A percentile compares a stretch with the other conserved stretches of the same genome.
Conservation (phyloP, 1,140 invertebrate species). For the Panulirus ornatus region DNA sequence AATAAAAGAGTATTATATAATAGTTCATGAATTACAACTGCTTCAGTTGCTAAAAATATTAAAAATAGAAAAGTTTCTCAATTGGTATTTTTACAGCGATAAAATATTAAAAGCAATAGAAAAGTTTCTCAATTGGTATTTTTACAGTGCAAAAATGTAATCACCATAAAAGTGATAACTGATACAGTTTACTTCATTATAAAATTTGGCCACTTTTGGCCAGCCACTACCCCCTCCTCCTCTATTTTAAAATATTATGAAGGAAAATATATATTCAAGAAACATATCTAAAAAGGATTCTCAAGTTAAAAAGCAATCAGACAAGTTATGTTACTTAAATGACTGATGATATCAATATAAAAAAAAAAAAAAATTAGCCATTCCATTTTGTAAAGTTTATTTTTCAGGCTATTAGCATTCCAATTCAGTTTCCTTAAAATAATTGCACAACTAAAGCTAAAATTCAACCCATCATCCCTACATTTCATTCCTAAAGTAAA, state of each 20-base stretch:
- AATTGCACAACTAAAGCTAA: too few relatives aligned
- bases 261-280: background rate
- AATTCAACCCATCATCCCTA: background rate
- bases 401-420: background rate
- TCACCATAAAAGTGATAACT: slow-evolving; percentile 39
- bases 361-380: background rate
- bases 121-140: background rate
- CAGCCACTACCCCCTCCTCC: background rate
- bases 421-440: too few relatives aligned
- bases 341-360: background rate
- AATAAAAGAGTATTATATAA: slow-evolving; percentile 29
- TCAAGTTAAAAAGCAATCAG: background rate
- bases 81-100: background rate
- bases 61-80: background rate
- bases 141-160: slow-evolving; percentile 1
- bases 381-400: background rate
- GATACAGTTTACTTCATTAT: slow-evolving; percentile 63
- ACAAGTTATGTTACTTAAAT: background rate
- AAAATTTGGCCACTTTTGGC: background rate
- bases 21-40: background rate
- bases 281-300: background rate
- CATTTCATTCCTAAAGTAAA: background rate
- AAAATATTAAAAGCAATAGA: too few relatives aligned
- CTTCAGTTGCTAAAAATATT: background rate
- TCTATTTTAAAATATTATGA: background rate